Conservation (phyloP, 92 coral and sea anemone species). For the Bergia sp. region DNA sequence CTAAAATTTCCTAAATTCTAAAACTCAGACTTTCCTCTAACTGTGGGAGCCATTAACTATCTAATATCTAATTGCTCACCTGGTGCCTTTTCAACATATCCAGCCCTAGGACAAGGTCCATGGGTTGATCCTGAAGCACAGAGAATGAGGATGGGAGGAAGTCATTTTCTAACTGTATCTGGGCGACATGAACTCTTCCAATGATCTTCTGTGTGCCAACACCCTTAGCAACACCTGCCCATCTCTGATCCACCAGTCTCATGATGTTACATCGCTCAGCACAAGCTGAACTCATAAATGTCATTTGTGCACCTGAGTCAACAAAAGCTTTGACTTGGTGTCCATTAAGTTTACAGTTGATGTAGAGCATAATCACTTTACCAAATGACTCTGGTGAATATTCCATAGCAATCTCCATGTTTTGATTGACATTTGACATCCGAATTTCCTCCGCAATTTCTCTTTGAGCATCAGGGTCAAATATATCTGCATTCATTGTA, state of each 20-base stretch:
- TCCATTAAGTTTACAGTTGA: conserved; percentile 91
- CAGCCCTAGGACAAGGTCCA: conserved; percentile 92
- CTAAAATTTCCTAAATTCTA: too few species aligned
- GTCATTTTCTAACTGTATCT: conserved; percentile 93
- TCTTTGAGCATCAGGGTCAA: conserved; percentile 92
- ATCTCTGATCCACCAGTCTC: conserved; percentile 93
- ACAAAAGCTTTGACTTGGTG: conserved; percentile 97
- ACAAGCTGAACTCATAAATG: conserved; percentile 98
- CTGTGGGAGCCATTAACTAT: too few species aligned
- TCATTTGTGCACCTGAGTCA: conserved; percentile 99
- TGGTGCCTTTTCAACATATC: conserved; percentile 99
- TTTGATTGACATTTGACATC: conserved; percentile 88
- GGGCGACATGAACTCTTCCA: conserved; percentile 97
- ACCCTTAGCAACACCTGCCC: conserved; percentile 97
- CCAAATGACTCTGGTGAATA: conserved; percentile 96
- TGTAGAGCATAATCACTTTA: conserved; percentile 89
- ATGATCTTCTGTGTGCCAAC: conserved; percentile 97
- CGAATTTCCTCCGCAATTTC: conserved; percentile 97
- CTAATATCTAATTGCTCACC: conserved; percentile 51
- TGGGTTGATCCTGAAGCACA: conserved; percentile 91
- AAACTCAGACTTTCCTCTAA: too few species aligned
- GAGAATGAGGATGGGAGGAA: conserved; percentile 95
- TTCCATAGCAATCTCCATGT: conserved; percentile 99
- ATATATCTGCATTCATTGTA: conserved; percentile 90
- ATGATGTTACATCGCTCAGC: conserved; percentile 87